These are phyloP conservation scores for Drosophila recens DNA, from an alignment of 2,888 invertebrate genomes.

Conservation along the genomic window DNA sequence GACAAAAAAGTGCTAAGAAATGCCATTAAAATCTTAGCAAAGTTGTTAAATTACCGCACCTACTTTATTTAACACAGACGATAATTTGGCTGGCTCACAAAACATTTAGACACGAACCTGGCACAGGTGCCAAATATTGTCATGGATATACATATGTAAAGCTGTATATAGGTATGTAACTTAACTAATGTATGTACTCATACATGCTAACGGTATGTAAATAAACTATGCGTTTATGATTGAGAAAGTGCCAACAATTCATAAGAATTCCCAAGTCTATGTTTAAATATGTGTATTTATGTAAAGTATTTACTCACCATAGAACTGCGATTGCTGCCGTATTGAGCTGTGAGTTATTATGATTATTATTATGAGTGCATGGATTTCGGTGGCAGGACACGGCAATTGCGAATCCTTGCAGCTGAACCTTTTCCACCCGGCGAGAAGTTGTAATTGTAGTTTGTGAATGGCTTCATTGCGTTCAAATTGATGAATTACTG, in stretches of 20 bases:
- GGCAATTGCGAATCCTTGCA: slow-evolving; percentile 25
- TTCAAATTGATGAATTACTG: slow-evolving; percentile 14
- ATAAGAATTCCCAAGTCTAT: slow-evolving; percentile 2
- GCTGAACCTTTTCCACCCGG: slow-evolving; percentile 67
- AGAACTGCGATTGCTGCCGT: not conserved
- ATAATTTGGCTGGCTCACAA: slow-evolving; percentile 58
- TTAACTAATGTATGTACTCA: not conserved
- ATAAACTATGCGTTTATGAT: slow-evolving; percentile 10
- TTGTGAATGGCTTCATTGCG: slow-evolving; percentile 83
- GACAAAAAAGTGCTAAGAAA: slow-evolving; percentile 4
- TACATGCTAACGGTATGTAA: slow-evolving; percentile 1
- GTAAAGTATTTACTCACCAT: slow-evolving; percentile 10
- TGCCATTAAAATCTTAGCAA: slow-evolving; percentile 26
- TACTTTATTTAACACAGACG: slow-evolving; percentile 38
- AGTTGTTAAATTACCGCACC: slow-evolving; percentile 50
- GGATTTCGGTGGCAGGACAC: slow-evolving; percentile 20
- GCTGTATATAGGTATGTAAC: not conserved
- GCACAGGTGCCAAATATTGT: slow-evolving; percentile 20
- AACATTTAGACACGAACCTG: slow-evolving; percentile 39
- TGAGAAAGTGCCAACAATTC: slow-evolving; percentile 8
- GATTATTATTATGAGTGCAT: slow-evolving; percentile 28
- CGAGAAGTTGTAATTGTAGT: slow-evolving; percentile 83
- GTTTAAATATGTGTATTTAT: slow-evolving; percentile 2
- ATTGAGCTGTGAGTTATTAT: slow-evolving; percentile 15
- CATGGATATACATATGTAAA: not conserved